Conservation (phyloP, 2,888 invertebrate genomes). For the Eristalis tenax region DNA sequence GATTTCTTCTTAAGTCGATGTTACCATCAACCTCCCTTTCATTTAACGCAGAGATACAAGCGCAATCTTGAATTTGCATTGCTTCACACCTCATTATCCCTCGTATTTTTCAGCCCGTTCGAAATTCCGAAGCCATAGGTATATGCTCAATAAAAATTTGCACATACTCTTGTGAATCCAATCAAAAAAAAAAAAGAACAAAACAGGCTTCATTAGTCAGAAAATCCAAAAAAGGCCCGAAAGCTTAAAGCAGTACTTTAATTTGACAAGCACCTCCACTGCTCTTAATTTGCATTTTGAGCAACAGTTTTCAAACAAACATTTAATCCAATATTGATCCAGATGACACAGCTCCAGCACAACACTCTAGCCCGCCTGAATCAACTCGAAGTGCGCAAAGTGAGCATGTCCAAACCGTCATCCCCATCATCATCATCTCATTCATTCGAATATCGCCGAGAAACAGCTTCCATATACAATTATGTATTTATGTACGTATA, state of each 20-base stretch:
- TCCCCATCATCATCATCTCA: slow-evolving; percentile 18
- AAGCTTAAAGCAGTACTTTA: slow-evolving; percentile 1
- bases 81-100: no score
- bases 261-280: background rate
- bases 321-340: slow-evolving; percentile 43
- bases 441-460: slow-evolving; percentile 19
- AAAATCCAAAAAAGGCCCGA: background rate
- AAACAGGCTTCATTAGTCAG: background rate
- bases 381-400: slow-evolving; percentile 57
- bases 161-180: background rate
- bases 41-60: no score
- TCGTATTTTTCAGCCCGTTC: background rate
- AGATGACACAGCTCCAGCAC: slow-evolving; percentile 40
- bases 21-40: no score
- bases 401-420: slow-evolving; percentile 49
- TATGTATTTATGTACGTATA: background rate
- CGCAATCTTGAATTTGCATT: no score
- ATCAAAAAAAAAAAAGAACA: background rate
- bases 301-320: slow-evolving; percentile 53
- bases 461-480: slow-evolving; percentile 17
- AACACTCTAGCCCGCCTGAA: slow-evolving; percentile 11
- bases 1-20: no score
- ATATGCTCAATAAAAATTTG: background rate
- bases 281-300: slow-evolving; percentile 32
- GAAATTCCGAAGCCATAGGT: background rate